Evolutionary conservation across 2,888 invertebrate species (phyloP), one percentile per base, ranked within the genome.

Genomic region (Aethes cnicana): DNA sequence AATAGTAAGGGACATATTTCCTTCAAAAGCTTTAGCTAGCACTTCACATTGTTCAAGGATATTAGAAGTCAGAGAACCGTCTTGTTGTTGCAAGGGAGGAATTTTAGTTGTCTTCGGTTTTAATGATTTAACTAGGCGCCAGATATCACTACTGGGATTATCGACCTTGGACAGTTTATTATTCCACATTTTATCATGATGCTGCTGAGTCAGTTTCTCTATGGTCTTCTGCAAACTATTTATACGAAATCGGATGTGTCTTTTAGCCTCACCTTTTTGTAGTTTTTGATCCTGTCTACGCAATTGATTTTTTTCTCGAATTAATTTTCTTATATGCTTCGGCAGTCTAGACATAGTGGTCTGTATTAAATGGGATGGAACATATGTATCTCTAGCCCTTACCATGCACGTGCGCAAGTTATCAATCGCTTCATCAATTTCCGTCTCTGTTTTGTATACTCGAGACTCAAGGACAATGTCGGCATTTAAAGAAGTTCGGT

Each of bases 1-100:
- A 4, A 14, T 7, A 8, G 53, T 54, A 9, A 48, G 37, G 4
- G 14, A 9, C 53, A 54, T 54, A 18, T 54, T 54, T 6, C 32
- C 8, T 2, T 20, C 2, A 16, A 54, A 54, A 3, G 48, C 32
- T 9, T 11, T 7, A 9, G 47, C 53, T 3, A 54, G 25, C 4
- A 16, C 32, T 8, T 54, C 26, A 9, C 36, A 43, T 37, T 54
- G 47, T 11, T 48, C 47, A 1, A n/a, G 3, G 1, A n/a, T 12
- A 17, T 35, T 26, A 3, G 17, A n/a, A 5, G 53, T 48, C 1
- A 23, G 11, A 1, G 25, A 17, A 4, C 48, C 48, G 36, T 43
- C 26, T 16, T 21, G 1, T 3, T n/a, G 21, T 11, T 11, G 20
- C 2, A 54, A 18, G 1, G 54, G 14, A 0, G 54, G 54, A 2